Evolutionary conservation across 2,113 vertebrate genomes (phyloP).

Genomic region (Hyaena hyaena): DNA sequence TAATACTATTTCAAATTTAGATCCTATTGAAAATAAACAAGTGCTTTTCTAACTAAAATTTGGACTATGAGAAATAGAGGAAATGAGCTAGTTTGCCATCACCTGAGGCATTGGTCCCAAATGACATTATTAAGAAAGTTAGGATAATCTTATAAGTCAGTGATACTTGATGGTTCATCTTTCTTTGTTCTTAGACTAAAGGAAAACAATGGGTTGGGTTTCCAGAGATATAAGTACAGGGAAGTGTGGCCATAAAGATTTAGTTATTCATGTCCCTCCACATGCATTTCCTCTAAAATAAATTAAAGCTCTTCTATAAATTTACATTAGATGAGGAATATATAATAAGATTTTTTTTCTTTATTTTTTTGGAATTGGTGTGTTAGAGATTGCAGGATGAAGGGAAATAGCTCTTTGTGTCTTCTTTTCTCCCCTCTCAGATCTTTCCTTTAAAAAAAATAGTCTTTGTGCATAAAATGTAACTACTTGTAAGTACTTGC

Average conservation of each 20-base stretch:
- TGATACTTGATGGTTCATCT: neutral
- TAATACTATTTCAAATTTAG: conserved; percentile 11
- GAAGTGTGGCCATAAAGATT: neutral
- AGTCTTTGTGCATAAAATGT: neutral
- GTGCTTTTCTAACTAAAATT: conserved; percentile 1
- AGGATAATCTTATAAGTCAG: neutral
- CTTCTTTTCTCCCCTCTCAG: neutral
- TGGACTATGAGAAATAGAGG: neutral
- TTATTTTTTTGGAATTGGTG: neutral
- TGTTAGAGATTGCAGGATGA: neutral
- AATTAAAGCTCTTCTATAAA: neutral
- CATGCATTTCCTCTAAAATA: neutral
- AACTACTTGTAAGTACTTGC: neutral
- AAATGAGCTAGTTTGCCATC: neutral
- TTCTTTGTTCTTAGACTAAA: conserved; percentile 31
- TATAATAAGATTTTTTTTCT: neutral
- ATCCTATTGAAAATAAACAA: neutral
- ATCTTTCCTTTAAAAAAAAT: neutral
- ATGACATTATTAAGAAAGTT: neutral
- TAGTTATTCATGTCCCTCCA: neutral
- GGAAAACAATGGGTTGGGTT: neutral
- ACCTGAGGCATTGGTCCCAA: neutral
- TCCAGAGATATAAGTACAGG: neutral
- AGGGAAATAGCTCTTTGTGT: neutral
- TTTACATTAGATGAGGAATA: neutral